A percentile compares a stretch with the other conserved stretches of the same genome.
Conservation (phyloP, 2,113 vertebrate species). For the Corvus hawaiiensis region DNA sequence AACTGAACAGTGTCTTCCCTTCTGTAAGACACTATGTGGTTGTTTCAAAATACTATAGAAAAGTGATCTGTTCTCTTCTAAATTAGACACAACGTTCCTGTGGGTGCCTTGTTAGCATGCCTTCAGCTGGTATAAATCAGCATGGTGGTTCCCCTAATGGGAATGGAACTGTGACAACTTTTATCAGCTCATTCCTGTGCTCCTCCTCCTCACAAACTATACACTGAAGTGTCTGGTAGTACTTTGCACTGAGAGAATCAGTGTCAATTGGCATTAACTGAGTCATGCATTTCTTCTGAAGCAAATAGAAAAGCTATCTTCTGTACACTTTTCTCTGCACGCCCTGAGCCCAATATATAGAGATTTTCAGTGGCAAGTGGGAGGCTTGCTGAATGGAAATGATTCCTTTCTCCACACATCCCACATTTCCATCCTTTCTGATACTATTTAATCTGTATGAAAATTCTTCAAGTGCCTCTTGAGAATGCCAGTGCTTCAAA, state of each 20-base stretch:
- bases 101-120: not conserved
- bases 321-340: not conserved
- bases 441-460: conserved; percentile 5
- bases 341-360: not conserved
- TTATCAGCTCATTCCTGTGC: not conserved
- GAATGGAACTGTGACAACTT: not conserved
- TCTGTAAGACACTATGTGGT: not conserved
- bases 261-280: not conserved
- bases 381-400: conserved; percentile 36
- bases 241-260: not conserved
- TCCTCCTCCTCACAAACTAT: not conserved
- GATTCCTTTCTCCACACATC: conserved; percentile 12
- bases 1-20: not conserved
- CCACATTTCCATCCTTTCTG: conserved; percentile 27
- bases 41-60: not conserved
- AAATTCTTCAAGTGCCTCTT: conserved; percentile 21
- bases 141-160: not conserved
- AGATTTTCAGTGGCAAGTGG: not conserved
- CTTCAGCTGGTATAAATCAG: not conserved
- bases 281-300: not conserved
- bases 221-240: not conserved
- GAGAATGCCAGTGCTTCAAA: conserved; percentile 12
- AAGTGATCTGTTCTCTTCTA: not conserved
- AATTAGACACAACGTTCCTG: not conserved
- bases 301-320: conserved; percentile 2